A percentile compares a stretch with the other conserved stretches of the same genome.
These are phyloP conservation scores for Monopterus albus DNA, from an alignment of 2,113 vertebrate species.

Conservation along the genomic window DNA sequence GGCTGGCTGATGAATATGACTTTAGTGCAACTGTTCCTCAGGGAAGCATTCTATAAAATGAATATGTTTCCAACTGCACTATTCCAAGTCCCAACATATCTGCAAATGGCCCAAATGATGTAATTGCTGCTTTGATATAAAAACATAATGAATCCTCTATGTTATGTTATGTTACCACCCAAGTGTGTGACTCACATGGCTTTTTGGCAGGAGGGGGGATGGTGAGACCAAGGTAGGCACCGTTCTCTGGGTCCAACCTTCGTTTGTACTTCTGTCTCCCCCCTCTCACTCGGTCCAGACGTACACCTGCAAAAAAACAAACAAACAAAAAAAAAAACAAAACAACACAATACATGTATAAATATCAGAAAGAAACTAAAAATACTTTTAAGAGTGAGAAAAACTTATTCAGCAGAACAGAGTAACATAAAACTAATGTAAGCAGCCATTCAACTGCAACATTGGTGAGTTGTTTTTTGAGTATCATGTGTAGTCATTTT, in stretches of 20 bases:
- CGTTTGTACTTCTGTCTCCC: constrained; percentile 98
- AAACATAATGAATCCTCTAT: neutral
- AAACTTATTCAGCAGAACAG: neutral
- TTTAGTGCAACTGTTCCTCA: no score
- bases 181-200: constrained; percentile 83
- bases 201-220: constrained; percentile 94
- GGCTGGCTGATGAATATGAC: no score
- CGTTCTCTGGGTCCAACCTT: constrained; percentile 90
- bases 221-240: constrained; percentile 88
- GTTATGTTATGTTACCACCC: neutral
- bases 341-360: no score
- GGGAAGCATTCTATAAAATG: neutral
- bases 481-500: no score
- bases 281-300: constrained; percentile 96
- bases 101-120: neutral
- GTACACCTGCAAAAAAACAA: constrained; percentile 86
- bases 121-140: neutral
- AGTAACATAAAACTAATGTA: neutral
- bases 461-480: no score
- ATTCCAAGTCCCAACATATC: neutral
- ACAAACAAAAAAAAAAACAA: no score
- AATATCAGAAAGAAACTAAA: neutral
- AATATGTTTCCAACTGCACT: neutral
- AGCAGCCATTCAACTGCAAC: neutral
- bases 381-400: neutral